A percentile compares a stretch with the other conserved stretches of the same genome.
Evolutionary conservation across 2,888 invertebrate genomes (phyloP).

Genomic region (Ptychoptera albimana): DNA sequence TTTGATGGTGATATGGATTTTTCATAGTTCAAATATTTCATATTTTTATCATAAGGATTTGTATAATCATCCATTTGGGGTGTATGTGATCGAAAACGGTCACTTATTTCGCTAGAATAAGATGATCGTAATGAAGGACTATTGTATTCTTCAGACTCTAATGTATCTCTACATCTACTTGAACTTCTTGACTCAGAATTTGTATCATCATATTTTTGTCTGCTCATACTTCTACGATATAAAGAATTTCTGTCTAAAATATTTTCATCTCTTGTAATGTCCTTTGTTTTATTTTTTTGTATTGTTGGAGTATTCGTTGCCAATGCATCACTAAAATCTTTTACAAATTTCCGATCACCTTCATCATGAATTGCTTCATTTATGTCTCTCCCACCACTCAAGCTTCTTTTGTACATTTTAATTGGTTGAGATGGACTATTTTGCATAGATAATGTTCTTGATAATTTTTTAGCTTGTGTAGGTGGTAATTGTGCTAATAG

Average conservation of each 20-base stretch:
- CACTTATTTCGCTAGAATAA: conserved; percentile 24
- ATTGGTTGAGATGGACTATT: conserved; percentile 18
- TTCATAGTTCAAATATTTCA: conserved; percentile 7
- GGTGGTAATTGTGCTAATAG: conserved; percentile 52
- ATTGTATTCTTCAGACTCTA: conserved; percentile 17
- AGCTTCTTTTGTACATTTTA: conserved; percentile 26
- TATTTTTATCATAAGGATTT: no score
- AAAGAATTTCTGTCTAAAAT: conserved; percentile 5
- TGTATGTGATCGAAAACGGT: conserved; percentile 29
- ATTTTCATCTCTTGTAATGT: conserved; percentile 8
- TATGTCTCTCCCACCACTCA: conserved; percentile 32
- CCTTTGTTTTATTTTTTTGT: conserved; percentile 16
- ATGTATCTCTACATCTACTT: conserved; percentile 16
- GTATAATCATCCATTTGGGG: conserved; percentile 17
- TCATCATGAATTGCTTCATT: conserved; percentile 4
- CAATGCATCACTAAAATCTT: conserved; percentile 17
- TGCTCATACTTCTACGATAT: conserved; percentile 12
- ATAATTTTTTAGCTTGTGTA: conserved; percentile 47
- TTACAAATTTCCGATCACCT: conserved; percentile 16
- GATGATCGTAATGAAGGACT: conserved; percentile 20
- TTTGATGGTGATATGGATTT: conserved; percentile 17
- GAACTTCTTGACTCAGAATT: conserved; percentile 17
- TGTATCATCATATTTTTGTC: conserved; percentile 13
- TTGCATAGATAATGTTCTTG: conserved; percentile 41
- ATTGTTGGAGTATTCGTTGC: not conserved